Evolutionary conservation across 2,113 vertebrate species (phyloP), one percentile per base, ranked within the genome.

Genomic region (Catharus fuscescens): DNA sequence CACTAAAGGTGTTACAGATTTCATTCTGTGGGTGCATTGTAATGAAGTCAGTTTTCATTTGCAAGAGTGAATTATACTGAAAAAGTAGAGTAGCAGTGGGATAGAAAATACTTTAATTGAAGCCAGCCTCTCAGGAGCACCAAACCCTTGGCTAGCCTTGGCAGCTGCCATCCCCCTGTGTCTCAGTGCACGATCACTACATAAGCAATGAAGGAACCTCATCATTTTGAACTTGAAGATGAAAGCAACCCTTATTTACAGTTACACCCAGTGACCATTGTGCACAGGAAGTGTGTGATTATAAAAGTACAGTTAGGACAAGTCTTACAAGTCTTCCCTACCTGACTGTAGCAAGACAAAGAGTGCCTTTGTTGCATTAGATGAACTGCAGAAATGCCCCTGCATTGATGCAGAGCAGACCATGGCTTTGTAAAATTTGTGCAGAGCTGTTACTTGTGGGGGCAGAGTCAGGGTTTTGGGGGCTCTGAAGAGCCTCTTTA

Each of bases 221-320:
- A 4, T 64, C 21, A 32, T n/a, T 71, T 66, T 67, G 52, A 78
- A 71, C 38, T 38, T 50, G 17, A 60, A 40, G 81, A 76, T 72
- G 40, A 92, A 91, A 92, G 87, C 6, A 72, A 25, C 54, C 47
- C 24, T 69, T 93, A 70, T 90, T 95, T 94, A 90, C 85, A 77
- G 90, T 87, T 80, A 90, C 85, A 85, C 50, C 94, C 92, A 85
- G 66, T 32, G 52, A 47, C 65, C 26, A 18, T 7, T 80, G 74
- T 95, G 84, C 47, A 65, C 77, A 77, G 94, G 74, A 90, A 87
- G 32, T 77, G 15, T 1, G 4, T 34, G 66, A 28, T 82, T 88
- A 65, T 72, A 80, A 66, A 85, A 91, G 44, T n/a, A 89, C 85
- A 80, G 59, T 81, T 61, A 79, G 34, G 66, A 59, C 62, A 52